Evolutionary conservation across 1,140 invertebrate species (phyloP).

Genomic region (Acromyrmex heyeri): DNA sequence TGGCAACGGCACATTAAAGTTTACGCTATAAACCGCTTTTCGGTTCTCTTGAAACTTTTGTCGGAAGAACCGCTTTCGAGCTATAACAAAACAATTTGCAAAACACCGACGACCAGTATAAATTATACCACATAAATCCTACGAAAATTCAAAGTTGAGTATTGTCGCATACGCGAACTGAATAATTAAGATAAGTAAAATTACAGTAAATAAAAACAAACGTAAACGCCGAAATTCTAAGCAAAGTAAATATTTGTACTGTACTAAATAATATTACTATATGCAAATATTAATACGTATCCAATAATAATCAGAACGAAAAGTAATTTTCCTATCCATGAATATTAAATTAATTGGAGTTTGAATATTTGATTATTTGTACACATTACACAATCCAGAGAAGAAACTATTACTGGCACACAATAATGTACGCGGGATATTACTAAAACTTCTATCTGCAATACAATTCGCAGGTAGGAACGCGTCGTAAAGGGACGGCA

Average conservation of each 20-base stretch:
- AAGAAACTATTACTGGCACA: slow-evolving; percentile 27
- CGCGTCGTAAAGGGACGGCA: slow-evolving; percentile 33
- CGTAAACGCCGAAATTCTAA: not conserved
- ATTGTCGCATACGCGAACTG: not conserved
- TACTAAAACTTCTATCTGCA: slow-evolving; percentile 45
- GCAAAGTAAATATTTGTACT: not conserved
- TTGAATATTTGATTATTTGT: slow-evolving; percentile 22
- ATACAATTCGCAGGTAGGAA: slow-evolving; percentile 42
- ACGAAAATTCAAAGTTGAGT: not conserved
- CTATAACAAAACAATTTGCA: slow-evolving; percentile 22
- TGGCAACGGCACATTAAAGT: slow-evolving; percentile 36
- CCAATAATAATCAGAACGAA: slow-evolving; percentile 12
- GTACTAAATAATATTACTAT: not conserved
- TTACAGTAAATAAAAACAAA: not conserved
- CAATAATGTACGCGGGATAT: not conserved
- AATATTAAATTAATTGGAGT: slow-evolving; percentile 41
- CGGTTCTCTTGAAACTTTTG: slow-evolving; percentile 12
- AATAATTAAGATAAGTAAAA: not conserved
- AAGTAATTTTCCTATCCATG: slow-evolving; percentile 21
- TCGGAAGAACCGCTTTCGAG: slow-evolving; percentile 7
- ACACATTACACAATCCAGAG: slow-evolving; percentile 10
- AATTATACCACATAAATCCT: not conserved
- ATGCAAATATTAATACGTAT: not conserved
- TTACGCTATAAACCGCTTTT: slow-evolving; percentile 30
- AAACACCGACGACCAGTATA: not conserved